These are phyloP conservation scores for Athene cunicularia DNA, from an alignment of 2,113 vertebrate genomes.

Conservation along the genomic window DNA sequence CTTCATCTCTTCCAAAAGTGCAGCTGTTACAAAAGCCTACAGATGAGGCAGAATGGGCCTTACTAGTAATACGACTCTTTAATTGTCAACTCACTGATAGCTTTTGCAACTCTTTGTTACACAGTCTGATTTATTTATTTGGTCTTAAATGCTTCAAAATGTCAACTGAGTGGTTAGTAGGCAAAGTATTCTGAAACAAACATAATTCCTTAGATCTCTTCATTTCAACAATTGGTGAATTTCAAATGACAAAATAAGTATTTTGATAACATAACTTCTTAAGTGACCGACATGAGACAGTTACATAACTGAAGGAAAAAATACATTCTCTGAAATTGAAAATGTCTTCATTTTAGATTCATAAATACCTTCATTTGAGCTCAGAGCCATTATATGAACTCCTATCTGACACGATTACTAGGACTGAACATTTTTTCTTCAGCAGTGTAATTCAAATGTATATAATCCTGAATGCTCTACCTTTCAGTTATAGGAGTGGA, in stretches of 20 bases:
- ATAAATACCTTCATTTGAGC: neutral
- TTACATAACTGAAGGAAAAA: neutral
- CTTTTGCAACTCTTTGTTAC: neutral
- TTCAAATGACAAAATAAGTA: neutral
- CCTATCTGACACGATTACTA: neutral
- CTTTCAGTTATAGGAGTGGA: neutral
- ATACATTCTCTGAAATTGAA: neutral
- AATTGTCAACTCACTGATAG: neutral
- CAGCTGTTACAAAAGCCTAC: slow-evolving; percentile 17
- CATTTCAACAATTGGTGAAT: neutral
- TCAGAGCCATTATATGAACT: neutral
- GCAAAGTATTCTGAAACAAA: neutral
- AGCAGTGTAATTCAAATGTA: neutral
- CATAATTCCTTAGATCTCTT: neutral
- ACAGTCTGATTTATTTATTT: neutral
- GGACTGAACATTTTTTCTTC: neutral
- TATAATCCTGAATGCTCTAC: neutral
- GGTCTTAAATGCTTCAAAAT: neutral
- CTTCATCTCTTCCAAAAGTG: slow-evolving; percentile 61
- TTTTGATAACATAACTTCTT: neutral
- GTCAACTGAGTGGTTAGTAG: neutral
- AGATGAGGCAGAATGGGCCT: neutral
- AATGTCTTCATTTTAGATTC: neutral
- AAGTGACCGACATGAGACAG: neutral
- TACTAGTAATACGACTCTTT: neutral